A percentile compares a stretch with the other conserved stretches of the same genome.
These are phyloP conservation scores for Pycnomerus fuliginosus DNA, from an alignment of 2,888 invertebrate genomes.

Conservation along the genomic window DNA sequence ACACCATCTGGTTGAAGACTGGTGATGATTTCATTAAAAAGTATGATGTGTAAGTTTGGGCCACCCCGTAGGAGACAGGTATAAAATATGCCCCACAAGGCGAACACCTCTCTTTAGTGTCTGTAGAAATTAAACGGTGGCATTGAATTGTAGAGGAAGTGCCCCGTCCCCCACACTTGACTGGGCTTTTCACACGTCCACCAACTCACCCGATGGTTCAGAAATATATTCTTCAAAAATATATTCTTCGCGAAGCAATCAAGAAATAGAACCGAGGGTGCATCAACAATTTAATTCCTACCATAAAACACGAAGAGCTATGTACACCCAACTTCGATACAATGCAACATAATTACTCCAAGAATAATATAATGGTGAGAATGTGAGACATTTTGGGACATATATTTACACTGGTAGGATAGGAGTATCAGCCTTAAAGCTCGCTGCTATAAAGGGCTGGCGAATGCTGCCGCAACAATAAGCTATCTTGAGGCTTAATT, in stretches of 20 bases:
- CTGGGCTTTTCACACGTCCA: constrained; percentile 26
- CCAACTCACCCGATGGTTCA: too few relatives aligned
- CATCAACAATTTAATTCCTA: too few relatives aligned
- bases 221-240: too few relatives aligned
- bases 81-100: constrained; percentile 21
- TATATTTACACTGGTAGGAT: constrained; percentile 30
- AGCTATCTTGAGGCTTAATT: constrained; percentile 53
- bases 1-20: too few relatives aligned
- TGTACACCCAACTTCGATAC: constrained; percentile 39
- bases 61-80: constrained; percentile 25
- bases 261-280: too few relatives aligned
- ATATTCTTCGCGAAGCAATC: too few relatives aligned
- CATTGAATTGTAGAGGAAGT: constrained; percentile 42
- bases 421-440: constrained; percentile 21
- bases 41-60: constrained; percentile 21
- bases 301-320: constrained; percentile 40
- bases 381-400: constrained; percentile 40
- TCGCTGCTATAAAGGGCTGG: constrained; percentile 10
- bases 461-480: constrained; percentile 41
- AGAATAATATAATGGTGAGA: constrained; percentile 47
- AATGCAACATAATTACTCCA: constrained; percentile 49
- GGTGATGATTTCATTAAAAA: constrained; percentile 21
- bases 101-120: constrained; percentile 43
- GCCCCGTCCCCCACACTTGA: constrained; percentile 30
- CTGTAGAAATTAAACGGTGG: constrained; percentile 44